Evolutionary conservation across 2,888 invertebrate species (phyloP).

Genomic region (Mechanitis mazaeus): DNA sequence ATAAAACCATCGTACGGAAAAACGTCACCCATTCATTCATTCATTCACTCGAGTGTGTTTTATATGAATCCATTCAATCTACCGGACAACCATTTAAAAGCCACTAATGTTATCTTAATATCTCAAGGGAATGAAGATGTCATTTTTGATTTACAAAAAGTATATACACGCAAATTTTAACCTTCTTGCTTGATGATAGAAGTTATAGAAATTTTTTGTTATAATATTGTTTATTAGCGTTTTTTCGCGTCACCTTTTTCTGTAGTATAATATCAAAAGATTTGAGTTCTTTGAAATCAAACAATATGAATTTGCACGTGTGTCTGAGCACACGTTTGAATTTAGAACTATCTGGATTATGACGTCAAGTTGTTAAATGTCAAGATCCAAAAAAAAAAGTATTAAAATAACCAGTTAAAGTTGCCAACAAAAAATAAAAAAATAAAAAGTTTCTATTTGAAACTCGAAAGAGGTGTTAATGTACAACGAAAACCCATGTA

Average conservation of each 20-base stretch:
- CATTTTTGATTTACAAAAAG: slow-evolving; percentile 42
- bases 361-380: slow-evolving; percentile 8
- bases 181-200: slow-evolving; percentile 22
- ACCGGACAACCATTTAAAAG: slow-evolving; percentile 68
- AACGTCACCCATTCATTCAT: slow-evolving; percentile 64
- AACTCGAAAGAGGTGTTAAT: slow-evolving; percentile 33
- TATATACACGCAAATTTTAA: slow-evolving; percentile 15
- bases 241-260: slow-evolving; percentile 50
- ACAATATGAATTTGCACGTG: slow-evolving; percentile 55
- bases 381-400: slow-evolving; percentile 8
- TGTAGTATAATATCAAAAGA: slow-evolving; percentile 51
- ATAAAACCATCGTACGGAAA: slow-evolving; percentile 68
- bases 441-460: slow-evolving; percentile 19
- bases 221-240: slow-evolving; percentile 50
- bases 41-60: slow-evolving; percentile 40
- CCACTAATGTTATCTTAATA: slow-evolving; percentile 75
- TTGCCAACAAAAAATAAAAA: slow-evolving; percentile 9
- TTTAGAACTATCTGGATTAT: slow-evolving; percentile 10
- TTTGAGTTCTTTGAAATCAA: slow-evolving; percentile 39
- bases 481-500: slow-evolving; percentile 29
- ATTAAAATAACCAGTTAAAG: slow-evolving; percentile 8
- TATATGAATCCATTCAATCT: slow-evolving; percentile 47
- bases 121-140: slow-evolving; percentile 58
- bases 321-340: slow-evolving; percentile 60
- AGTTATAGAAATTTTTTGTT: slow-evolving; percentile 23